Conservation (phyloP, 1,140 invertebrate genomes). For the Solenopsis fugax region DNA sequence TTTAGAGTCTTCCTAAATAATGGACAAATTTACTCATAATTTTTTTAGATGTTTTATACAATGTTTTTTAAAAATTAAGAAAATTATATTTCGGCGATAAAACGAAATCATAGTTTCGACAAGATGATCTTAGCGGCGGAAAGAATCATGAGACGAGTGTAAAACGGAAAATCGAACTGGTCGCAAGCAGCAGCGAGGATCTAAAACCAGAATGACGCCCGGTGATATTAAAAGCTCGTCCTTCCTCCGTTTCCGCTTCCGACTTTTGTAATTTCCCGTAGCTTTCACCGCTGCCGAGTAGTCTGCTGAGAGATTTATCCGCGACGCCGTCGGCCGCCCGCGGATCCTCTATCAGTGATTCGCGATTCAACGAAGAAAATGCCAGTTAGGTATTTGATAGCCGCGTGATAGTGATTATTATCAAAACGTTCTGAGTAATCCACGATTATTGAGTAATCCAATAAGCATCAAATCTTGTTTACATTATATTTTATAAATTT, state of each 20-base stretch:
- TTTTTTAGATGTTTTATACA: not conserved
- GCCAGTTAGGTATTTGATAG: constrained; percentile 33
- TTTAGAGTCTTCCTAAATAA: not conserved
- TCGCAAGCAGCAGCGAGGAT: constrained; percentile 65
- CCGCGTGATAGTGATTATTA: not conserved
- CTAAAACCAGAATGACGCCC: constrained; percentile 79
- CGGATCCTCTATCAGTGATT: constrained; percentile 43
- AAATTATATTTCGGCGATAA: not conserved
- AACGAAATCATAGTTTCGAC: not conserved
- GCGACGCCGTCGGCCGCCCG: constrained; percentile 53
- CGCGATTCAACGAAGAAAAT: constrained; percentile 61
- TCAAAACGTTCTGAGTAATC: constrained; percentile 10
- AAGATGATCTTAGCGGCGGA: constrained; percentile 15
- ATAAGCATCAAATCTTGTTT: not conserved
- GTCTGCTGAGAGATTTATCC: constrained; percentile 73
- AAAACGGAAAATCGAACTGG: constrained; percentile 73
- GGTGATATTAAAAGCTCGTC: constrained; percentile 85
- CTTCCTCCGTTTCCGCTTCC: constrained; percentile 83
- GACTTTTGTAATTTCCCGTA: constrained; percentile 86
- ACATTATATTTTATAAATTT: constrained; percentile 2
- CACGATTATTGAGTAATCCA: constrained; percentile 18
- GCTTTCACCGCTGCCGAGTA: constrained; percentile 76
- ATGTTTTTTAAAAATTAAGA: not conserved
- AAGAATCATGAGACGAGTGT: constrained; percentile 37
- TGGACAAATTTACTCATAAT: not conserved